phyloP scores from a whole-genome alignment of 2,113 vertebrate species.

The Pseudorhombus dupliciocellatus region DNA sequence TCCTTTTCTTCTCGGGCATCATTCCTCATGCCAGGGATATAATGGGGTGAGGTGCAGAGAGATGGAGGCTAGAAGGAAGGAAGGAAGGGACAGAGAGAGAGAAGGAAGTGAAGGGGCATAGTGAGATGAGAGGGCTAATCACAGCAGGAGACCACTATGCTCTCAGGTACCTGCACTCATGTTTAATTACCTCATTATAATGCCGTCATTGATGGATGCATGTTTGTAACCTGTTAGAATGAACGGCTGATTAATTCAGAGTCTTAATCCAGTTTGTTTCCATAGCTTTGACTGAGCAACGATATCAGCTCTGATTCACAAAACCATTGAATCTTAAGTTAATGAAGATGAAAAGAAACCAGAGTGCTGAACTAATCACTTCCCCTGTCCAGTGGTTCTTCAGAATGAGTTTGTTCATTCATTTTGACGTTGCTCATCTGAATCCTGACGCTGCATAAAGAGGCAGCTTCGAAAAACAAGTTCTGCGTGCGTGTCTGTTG shows the following conservation, averaged over 20 bases:
- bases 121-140: conserved; percentile 3
- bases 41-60: conserved; percentile 15
- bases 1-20: conserved; percentile 8
- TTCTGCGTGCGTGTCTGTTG: too few relatives aligned
- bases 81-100: background rate
- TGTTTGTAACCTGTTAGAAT: background rate
- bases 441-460: background rate
- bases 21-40: conserved; percentile 24
- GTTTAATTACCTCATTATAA: background rate
- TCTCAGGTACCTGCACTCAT: background rate
- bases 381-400: too few relatives aligned
- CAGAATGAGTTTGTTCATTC: too few relatives aligned
- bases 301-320: too few relatives aligned
- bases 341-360: too few relatives aligned
- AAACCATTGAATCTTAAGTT: too few relatives aligned
- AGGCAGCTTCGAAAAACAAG: background rate
- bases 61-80: background rate
- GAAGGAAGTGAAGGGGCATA: background rate
- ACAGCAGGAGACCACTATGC: background rate
- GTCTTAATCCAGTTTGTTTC: too few relatives aligned
- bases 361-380: too few relatives aligned
- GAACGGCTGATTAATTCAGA: too few relatives aligned
- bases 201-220: background rate
- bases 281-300: too few relatives aligned
- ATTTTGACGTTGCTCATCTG: too few relatives aligned